Percentiles rank a stretch among this genome's conserved stretches.
These are phyloP conservation scores for Luffia ferchaultella DNA, from an alignment of 2,888 invertebrate genomes.

Conservation along the genomic window DNA sequence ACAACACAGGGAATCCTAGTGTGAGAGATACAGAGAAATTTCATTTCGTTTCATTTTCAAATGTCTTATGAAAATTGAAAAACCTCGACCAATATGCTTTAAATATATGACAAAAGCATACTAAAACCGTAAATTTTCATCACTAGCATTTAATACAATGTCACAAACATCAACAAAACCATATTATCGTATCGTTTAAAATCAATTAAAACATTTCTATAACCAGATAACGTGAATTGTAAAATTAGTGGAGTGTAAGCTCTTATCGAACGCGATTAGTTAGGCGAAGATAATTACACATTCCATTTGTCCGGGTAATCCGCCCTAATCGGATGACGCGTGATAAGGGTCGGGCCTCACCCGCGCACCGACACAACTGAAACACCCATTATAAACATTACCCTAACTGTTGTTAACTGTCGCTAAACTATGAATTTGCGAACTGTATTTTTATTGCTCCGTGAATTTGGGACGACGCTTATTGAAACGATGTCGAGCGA, in stretches of 20 bases:
- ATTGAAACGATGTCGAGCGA: no score
- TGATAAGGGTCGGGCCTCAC: constrained; percentile 41
- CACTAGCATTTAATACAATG: no score
- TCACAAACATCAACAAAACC: no score
- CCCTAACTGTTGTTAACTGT: not conserved
- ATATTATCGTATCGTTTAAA: not conserved
- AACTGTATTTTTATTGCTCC: not conserved
- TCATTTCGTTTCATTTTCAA: no score
- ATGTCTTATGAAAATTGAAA: no score
- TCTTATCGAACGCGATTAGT: constrained; percentile 11
- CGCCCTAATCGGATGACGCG: constrained; percentile 41
- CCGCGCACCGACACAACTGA: not conserved
- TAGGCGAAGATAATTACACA: constrained; percentile 53
- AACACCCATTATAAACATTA: not conserved
- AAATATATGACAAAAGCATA: no score
- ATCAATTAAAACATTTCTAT: not conserved
- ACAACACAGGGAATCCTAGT: no score
- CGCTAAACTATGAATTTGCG: not conserved
- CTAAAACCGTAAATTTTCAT: no score
- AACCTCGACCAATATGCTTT: no score
- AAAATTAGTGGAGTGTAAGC: not conserved
- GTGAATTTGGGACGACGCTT: no score
- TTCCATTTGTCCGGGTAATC: constrained; percentile 59
- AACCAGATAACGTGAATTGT: not conserved
- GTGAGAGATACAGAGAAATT: no score